Evolutionary conservation across 2,888 invertebrate genomes (phyloP), one percentile per base, ranked within the genome.

Genomic region (Mantis religiosa): DNA sequence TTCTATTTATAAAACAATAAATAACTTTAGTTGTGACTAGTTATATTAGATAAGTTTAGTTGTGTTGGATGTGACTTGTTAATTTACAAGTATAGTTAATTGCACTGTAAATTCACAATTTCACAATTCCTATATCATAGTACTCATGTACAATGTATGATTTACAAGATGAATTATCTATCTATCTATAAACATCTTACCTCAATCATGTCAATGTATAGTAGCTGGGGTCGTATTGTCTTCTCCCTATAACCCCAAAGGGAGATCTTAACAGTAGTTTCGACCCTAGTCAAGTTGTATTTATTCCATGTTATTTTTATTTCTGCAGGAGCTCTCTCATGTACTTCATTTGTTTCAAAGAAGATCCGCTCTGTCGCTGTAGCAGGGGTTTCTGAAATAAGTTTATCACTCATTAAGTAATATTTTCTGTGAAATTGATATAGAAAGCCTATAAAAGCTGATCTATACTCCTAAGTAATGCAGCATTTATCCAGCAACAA

Each of bases 161-260:
- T n/a, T n/a, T n/a, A n/a, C n/a, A n/a, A n/a, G n/a, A n/a, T n/a
- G n/a, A n/a, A n/a, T n/a, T n/a, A n/a, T n/a, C n/a, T n/a, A n/a
- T n/a, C n/a, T n/a, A n/a, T n/a, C n/a, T n/a, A n/a, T n/a, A 47
- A 47, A 25, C 15, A 93, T 81, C 95, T 94, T 25, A 95, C 94
- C 92, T 96, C 96, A 87, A 98, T 94, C 91, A 95, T 94, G 90
- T 97, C 97, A 89, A 98, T 98, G 92, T 95, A 98, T 90, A 97
- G 95, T 85, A 98, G 93, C 92, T 98, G 96, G 0, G 98, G 98
- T 86, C 94, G 91, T 89, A 97, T 97, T 0, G 97, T 97, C 0
- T 97, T 97, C 93, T 98, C 98, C 87, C 97, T 95, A 93, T 98
- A 98, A 0, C 98, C 98, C 97, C 97, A 98, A 20, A 98, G 93